Percentiles rank a stretch among this genome's conserved stretches.
Evolutionary conservation across 1,140 invertebrate genomes (phyloP).

Genomic region (Agrypnia vestita): DNA sequence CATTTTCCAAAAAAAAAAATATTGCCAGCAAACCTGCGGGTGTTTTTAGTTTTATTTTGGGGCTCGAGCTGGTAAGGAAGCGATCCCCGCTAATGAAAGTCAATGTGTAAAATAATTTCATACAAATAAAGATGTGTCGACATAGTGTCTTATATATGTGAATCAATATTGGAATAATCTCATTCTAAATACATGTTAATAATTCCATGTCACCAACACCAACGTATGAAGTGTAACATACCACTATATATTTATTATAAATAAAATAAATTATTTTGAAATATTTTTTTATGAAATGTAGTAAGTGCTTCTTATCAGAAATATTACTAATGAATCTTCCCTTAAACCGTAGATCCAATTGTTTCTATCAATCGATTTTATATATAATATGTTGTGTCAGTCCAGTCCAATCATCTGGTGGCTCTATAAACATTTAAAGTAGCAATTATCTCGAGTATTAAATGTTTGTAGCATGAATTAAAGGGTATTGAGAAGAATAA

Average conservation of each 20-base stretch:
- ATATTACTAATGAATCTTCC: conserved; percentile 38
- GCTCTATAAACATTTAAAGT: not conserved
- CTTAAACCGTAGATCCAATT: not conserved
- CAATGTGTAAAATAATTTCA: not conserved
- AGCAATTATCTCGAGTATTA: conserved; percentile 1
- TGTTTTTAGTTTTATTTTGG: too few species aligned
- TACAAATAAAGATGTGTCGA: not conserved
- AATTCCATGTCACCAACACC: not conserved
- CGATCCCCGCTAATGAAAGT: too few species aligned
- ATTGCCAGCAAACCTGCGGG: too few species aligned
- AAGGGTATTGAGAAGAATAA: conserved; percentile 14
- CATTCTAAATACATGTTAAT: conserved; percentile 37
- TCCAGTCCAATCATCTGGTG: not conserved
- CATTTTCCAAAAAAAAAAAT: too few species aligned
- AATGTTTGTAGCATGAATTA: not conserved
- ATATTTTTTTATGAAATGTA: conserved; percentile 41
- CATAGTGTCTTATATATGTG: conserved; percentile 35
- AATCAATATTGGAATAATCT: conserved; percentile 14
- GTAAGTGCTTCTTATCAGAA: conserved; percentile 44
- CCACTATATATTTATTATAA: conserved; percentile 28
- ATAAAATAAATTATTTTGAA: conserved; percentile 41
- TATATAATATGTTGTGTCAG: conserved; percentile 3
- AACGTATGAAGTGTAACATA: conserved; percentile 5
- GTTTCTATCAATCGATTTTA: conserved; percentile 7
- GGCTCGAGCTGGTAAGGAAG: too few species aligned